Percentiles rank a stretch among this genome's conserved stretches.
Conservation (phyloP, 1,140 invertebrate species). For the Drosophila ogumai region DNA sequence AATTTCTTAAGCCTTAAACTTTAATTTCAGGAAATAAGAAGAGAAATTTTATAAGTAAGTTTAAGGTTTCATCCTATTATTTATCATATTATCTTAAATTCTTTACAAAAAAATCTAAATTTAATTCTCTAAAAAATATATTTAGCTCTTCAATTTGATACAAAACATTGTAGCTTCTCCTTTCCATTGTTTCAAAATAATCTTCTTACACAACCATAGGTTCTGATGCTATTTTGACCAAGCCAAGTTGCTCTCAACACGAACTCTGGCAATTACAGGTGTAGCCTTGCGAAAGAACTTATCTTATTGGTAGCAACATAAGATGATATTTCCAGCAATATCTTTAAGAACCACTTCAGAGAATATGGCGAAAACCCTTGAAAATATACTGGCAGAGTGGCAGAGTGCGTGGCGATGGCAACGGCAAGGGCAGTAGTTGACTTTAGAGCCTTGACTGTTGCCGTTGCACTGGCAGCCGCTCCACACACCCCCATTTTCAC, state of each 20-base stretch:
- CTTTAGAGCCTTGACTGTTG: slow-evolving; percentile 69
- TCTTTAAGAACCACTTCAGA: slow-evolving; percentile 14
- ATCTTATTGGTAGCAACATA: slow-evolving; percentile 8
- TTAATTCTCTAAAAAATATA: too few relatives aligned
- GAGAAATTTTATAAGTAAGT: background rate
- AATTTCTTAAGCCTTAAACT: too few relatives aligned
- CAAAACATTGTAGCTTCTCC: background rate
- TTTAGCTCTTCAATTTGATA: too few relatives aligned
- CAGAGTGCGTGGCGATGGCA: slow-evolving; percentile 32
- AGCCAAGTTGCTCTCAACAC: background rate
- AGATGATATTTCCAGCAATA: slow-evolving; percentile 11
- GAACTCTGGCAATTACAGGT: slow-evolving; percentile 6
- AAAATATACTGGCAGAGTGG: slow-evolving; percentile 12
- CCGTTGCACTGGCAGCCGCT: slow-evolving; percentile 48
- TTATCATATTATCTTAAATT: background rate
- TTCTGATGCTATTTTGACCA: background rate
- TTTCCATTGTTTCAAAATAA: background rate
- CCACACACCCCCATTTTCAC: background rate
- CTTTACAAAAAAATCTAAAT: too few relatives aligned
- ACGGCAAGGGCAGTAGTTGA: slow-evolving; percentile 50
- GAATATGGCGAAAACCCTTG: slow-evolving; percentile 22
- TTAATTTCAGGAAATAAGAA: background rate
- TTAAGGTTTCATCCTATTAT: too few relatives aligned
- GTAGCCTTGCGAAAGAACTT: slow-evolving; percentile 5
- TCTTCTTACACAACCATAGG: background rate